Evolutionary conservation across 1,140 invertebrate species (phyloP).

Genomic region (Apis laboriosa): DNA sequence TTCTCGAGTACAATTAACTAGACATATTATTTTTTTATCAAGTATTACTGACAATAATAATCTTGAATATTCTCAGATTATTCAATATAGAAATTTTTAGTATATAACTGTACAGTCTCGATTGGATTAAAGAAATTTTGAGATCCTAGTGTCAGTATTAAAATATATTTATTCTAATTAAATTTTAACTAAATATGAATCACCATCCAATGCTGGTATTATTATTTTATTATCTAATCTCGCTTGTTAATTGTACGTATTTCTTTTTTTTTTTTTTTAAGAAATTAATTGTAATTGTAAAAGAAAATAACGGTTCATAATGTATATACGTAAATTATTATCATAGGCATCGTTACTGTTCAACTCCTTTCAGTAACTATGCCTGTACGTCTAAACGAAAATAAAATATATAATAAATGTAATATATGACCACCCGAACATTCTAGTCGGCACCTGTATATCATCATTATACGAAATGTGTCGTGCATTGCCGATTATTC

Average conservation of each 20-base stretch:
- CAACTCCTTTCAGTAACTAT: constrained; percentile 1
- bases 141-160: neutral
- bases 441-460: constrained; percentile 13
- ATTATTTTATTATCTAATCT: constrained; percentile 9
- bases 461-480: constrained; percentile 17
- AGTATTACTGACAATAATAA: neutral
- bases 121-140: neutral
- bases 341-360: constrained; percentile 23
- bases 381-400: constrained; percentile 42
- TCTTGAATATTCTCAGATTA: neutral
- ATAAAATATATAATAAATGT: constrained; percentile 63
- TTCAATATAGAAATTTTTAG: neutral
- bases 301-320: constrained; percentile 6
- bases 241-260: neutral
- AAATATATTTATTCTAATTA: constrained; percentile 5
- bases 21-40: neutral
- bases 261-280: neutral
- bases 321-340: constrained; percentile 15
- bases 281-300: neutral
- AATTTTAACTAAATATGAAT: constrained; percentile 9
- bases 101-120: neutral
- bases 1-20: constrained; percentile 23
- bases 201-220: neutral
- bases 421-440: constrained; percentile 30
- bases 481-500: constrained; percentile 4